Evolutionary conservation across 2,797 vertebrate species (phyloP), one percentile per base, ranked within the genome.

Genomic region (Choloepus didactylus): DNA sequence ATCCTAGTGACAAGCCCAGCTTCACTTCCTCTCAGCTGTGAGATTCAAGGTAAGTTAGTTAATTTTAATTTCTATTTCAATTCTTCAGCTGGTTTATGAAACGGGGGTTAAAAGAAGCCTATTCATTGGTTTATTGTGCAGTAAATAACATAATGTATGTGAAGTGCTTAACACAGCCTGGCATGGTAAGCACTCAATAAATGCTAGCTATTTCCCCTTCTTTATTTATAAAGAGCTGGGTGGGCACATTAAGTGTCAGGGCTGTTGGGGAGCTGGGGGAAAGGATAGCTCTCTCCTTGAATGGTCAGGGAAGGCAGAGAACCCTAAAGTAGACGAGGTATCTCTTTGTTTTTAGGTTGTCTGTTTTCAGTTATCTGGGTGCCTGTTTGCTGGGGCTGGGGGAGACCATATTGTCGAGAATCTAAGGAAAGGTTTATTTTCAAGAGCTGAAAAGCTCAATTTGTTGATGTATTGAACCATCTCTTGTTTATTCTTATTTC

Each of bases 401-500:
- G 59, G 73, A 91, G 41, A 94, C 18, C 35, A 91, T 91, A 83
- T 76, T 85, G 67, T 95, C 21, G 87, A 88, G 79, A 95, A 97
- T 76, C 79, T 82, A 90, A 69, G 66, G 27, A 85, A 87, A 95
- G 54, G n/a, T 82, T 96, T 88, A 88, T 97, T 96, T 96, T 96
- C 73, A 96, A 94, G 88, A 96, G 66, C 92, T 86, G 49, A 92
- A 93, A 91, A 97, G 88, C 90, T 82, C 18, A 18, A 67, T 94
- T 95, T 97, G 95, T 96, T 97, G 93, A 95, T 88, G 89, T 96
- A 96, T 96, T 88, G 97, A 94, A 92, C 79, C 0, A 8, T 92
- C 69, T 96, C 82, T 97, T 96, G 82, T 95, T 97, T 96, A 97
- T 97, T 95, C 93, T 94, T 94, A 95, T 96, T 97, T 95, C 70